Percentiles rank a stretch among this genome's conserved stretches.
Conservation (phyloP, 2,113 vertebrate species). For the Semnornis frantzii region DNA sequence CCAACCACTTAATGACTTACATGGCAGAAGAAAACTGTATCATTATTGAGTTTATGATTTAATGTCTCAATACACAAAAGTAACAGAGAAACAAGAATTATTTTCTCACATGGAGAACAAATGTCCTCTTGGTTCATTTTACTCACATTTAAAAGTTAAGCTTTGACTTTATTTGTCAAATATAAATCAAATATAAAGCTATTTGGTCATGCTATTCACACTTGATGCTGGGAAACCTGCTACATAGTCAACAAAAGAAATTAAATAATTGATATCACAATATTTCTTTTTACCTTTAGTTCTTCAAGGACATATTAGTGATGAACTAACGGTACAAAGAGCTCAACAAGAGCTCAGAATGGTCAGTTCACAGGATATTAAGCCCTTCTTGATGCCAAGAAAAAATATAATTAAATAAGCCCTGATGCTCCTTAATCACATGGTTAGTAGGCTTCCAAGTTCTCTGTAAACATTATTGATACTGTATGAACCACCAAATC, state of each 20-base stretch:
- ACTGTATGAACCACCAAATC: neutral
- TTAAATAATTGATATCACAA: slow-evolving; percentile 3
- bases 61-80: neutral
- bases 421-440: neutral
- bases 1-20: neutral
- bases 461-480: neutral
- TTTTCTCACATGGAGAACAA: neutral
- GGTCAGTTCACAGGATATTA: neutral
- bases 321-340: neutral
- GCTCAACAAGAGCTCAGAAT: neutral
- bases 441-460: neutral
- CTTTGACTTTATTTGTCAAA: neutral
- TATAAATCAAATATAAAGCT: neutral
- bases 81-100: neutral
- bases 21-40: neutral
- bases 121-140: neutral
- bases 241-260: slow-evolving; percentile 18
- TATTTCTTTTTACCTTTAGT: neutral
- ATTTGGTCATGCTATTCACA: neutral
- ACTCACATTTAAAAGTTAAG: neutral
- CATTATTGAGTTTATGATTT: neutral
- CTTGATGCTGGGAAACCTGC: neutral
- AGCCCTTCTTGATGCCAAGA: neutral
- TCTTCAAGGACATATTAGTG: neutral
- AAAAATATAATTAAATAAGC: slow-evolving; percentile 23